These are phyloP conservation scores for Acleris laterana DNA, from an alignment of 2,888 invertebrate species.

Conservation along the genomic window DNA sequence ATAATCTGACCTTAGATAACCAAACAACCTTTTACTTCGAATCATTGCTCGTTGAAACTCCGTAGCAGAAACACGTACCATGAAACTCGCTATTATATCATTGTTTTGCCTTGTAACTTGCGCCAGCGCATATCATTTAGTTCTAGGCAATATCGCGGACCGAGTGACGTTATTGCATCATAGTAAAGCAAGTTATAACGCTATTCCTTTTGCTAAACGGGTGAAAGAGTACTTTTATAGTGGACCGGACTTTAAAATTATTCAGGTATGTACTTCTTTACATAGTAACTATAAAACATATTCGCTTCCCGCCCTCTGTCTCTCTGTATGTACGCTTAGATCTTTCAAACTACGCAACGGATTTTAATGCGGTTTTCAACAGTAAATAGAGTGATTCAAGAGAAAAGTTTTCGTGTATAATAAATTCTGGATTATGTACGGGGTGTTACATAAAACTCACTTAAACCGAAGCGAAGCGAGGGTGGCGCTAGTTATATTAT, in stretches of 20 bases:
- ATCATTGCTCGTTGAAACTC: constrained; percentile 3
- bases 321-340: no score
- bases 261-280: constrained; percentile 50
- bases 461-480: no score
- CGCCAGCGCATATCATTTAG: constrained; percentile 47
- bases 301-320: no score
- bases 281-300: no score
- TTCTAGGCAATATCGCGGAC: constrained; percentile 54
- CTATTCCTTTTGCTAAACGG: constrained; percentile 65
- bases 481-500: no score
- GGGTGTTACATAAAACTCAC: no score
- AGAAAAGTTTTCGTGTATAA: no score
- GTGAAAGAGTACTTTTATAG: constrained; percentile 64
- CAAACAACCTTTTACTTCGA: constrained; percentile 5
- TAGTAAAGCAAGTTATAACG: constrained; percentile 58
- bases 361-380: no score
- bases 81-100: constrained; percentile 1
- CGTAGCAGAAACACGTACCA: constrained; percentile 1
- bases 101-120: neutral
- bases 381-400: no score
- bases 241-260: constrained; percentile 53
- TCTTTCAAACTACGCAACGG: no score
- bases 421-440: no score
- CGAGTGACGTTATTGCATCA: constrained; percentile 51
- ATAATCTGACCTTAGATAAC: constrained; percentile 26